Conservation (phyloP, 2,888 invertebrate species). For the Cryptosula pallasiana region DNA sequence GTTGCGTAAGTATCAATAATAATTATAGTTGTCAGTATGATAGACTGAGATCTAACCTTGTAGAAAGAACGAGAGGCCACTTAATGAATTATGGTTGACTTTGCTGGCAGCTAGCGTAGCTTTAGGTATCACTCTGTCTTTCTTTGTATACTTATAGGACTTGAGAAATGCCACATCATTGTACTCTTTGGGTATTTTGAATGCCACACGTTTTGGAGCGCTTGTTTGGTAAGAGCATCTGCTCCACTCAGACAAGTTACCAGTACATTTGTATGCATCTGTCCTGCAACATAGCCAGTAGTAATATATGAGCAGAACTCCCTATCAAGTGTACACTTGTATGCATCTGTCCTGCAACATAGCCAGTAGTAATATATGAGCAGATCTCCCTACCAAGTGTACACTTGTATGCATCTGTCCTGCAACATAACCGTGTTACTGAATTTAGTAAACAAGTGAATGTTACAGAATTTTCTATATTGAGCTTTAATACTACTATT, state of each 20-base stretch:
- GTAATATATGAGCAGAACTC: too few relatives aligned
- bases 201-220: conserved; percentile 67
- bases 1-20: too few relatives aligned
- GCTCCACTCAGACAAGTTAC: conserved; percentile 80
- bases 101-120: conserved; percentile 29
- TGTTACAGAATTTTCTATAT: too few relatives aligned
- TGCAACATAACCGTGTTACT: too few relatives aligned
- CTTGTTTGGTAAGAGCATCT: conserved; percentile 71
- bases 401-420: conserved; percentile 74
- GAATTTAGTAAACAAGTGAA: too few relatives aligned
- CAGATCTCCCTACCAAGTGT: too few relatives aligned
- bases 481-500: too few relatives aligned
- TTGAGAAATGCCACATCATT: conserved; percentile 56
- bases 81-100: neutral
- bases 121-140: conserved; percentile 46
- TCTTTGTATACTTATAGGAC: conserved; percentile 50
- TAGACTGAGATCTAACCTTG: neutral
- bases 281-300: too few relatives aligned
- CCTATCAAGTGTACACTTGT: conserved; percentile 81
- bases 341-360: conserved; percentile 63
- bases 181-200: conserved; percentile 65
- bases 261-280: conserved; percentile 80
- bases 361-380: too few relatives aligned
- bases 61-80: neutral
- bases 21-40: too few relatives aligned